Conservation (phyloP, 2,797 vertebrate genomes). For the Oreonectes daqikongensis region DNA sequence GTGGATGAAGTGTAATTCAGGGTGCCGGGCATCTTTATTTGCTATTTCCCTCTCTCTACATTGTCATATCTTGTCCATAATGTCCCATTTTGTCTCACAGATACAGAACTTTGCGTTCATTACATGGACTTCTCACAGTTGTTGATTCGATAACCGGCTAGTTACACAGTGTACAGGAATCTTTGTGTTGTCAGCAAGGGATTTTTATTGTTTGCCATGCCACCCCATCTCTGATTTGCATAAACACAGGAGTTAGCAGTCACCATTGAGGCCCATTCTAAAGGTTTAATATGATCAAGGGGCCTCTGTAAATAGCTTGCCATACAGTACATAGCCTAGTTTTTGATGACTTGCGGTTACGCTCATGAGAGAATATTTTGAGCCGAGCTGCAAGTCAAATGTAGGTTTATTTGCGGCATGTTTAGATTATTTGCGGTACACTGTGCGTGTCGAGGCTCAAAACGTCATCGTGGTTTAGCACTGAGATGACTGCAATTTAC, state of each 20-base stretch:
- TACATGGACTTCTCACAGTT: slow-evolving; percentile 13
- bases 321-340: slow-evolving; percentile 29
- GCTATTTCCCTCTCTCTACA: not conserved
- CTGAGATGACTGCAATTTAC: not conserved
- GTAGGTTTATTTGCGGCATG: slow-evolving; percentile 46
- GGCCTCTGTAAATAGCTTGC: slow-evolving; percentile 14
- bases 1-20: not conserved
- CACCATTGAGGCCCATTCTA: not conserved
- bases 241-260: not conserved
- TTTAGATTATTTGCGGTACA: slow-evolving; percentile 46
- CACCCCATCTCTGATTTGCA: not conserved
- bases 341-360: slow-evolving; percentile 57
- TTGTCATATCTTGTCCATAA: not conserved
- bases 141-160: not conserved
- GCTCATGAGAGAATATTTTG: slow-evolving; percentile 43
- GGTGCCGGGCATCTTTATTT: not conserved
- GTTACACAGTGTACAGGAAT: slow-evolving; percentile 13
- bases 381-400: slow-evolving; percentile 61
- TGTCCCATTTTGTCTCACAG: not conserved
- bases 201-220: not conserved
- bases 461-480: not conserved
- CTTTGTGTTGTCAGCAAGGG: slow-evolving; percentile 4
- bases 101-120: slow-evolving; percentile 25
- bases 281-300: not conserved
- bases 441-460: slow-evolving; percentile 26